These are phyloP conservation scores for Exocentrus adspersus DNA, from an alignment of 2,888 invertebrate species.

Conservation along the genomic window DNA sequence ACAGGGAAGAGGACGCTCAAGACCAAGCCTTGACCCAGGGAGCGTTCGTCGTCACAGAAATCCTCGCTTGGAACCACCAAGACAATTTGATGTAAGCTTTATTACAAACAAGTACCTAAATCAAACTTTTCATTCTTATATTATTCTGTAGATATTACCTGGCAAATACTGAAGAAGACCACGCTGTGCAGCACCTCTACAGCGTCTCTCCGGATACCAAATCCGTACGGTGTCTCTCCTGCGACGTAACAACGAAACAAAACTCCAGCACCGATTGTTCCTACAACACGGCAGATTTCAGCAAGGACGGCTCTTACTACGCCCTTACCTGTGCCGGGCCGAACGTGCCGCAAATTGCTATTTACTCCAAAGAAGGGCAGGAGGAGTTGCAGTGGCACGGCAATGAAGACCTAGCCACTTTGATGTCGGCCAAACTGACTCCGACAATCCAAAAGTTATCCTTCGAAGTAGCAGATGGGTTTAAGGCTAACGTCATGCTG, in stretches of 20 bases:
- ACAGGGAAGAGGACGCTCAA: slow-evolving; percentile 61
- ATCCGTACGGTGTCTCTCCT: slow-evolving; percentile 78
- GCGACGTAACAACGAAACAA: slow-evolving; percentile 69
- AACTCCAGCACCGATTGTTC: slow-evolving; percentile 67
- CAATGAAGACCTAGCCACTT: slow-evolving; percentile 68
- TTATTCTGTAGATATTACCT: slow-evolving; percentile 79
- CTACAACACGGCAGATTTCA: slow-evolving; percentile 77
- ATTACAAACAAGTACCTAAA: neutral
- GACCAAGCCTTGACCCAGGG: slow-evolving; percentile 69
- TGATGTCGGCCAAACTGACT: slow-evolving; percentile 65
- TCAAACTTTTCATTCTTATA: neutral
- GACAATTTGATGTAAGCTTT: slow-evolving; percentile 73
- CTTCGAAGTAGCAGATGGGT: slow-evolving; percentile 73
- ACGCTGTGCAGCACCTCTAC: slow-evolving; percentile 85
- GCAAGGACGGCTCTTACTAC: slow-evolving; percentile 73
- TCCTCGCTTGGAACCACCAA: slow-evolving; percentile 76
- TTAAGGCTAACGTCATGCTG: slow-evolving; percentile 78
- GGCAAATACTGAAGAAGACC: slow-evolving; percentile 79
- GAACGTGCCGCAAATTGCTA: slow-evolving; percentile 77
- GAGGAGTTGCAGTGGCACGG: slow-evolving; percentile 72
- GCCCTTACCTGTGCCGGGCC: slow-evolving; percentile 87
- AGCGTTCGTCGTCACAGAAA: slow-evolving; percentile 76
- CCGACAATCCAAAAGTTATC: slow-evolving; percentile 71
- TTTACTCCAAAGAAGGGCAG: slow-evolving; percentile 67
- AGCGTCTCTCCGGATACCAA: slow-evolving; percentile 69